Base-by-base conservation (phyloP, 2,797 vertebrate genomes). In the Anguilla megastoma region DNA sequence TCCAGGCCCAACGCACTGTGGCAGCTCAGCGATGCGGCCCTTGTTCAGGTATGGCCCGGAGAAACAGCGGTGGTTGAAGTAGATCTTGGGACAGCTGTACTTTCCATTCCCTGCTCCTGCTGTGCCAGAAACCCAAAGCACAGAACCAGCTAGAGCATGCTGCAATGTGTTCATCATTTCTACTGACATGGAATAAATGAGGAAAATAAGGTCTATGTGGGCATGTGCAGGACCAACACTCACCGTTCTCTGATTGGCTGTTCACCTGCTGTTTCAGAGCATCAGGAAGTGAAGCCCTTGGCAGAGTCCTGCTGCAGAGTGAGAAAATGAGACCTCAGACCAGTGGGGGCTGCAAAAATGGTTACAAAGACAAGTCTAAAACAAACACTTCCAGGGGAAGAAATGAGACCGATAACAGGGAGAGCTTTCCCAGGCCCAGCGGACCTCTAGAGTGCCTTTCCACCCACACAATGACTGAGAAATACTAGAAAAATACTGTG, bases 1-100 rank as follows among this genome's bases (percentile, higher is more conserved):
- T 3, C 99, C 99, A 4, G 99, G 99, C 56, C 99, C 99, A 9
- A 99, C 98, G 52, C 98, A 98, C 88, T 98, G 98, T 36, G 99
- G 99, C 54, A 99, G 96, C 94, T 99, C 99, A 24, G 99, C 97
- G 12, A 99, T 99, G 94, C 99, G 97, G 87, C 99, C 98, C 92
- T 99, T 99, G 95, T 99, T 99, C 82, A 99, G 97, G 93, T 99
- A 99, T 0, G 99, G 99, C 85, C 99, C 99, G 4, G 99, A 99
- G 96, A 99, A 99, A 93, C 98, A 99, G 88, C 99, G 97, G 90
- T 99, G 99, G 93, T 99, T 99, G 95, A 99, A 99, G 95, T 98
- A 99, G 95, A 99, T 99, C 95, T 99, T 99, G 92, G 98, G 98
- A 94, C 97, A 99, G 95, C 96, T 97, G 94, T 99, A 99, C 91